These are phyloP conservation scores for Trichonephila clavipes DNA, from an alignment of 1,140 invertebrate species.

Conservation along the genomic window DNA sequence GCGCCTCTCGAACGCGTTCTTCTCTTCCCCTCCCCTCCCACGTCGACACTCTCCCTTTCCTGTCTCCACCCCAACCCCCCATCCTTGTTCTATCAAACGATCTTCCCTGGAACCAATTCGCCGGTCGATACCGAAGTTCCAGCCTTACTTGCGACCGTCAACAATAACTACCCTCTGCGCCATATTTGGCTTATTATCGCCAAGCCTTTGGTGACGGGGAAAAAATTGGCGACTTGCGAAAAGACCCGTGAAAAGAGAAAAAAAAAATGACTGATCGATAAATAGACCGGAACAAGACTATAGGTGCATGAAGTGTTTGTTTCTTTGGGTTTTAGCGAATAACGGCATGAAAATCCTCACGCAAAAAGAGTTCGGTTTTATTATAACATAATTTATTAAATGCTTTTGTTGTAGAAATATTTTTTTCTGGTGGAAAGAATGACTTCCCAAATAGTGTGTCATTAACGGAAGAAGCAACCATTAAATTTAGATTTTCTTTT, in stretches of 20 bases:
- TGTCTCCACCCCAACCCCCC: background rate
- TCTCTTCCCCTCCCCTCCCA: background rate
- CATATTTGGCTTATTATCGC: constrained; percentile 67
- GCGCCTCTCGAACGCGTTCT: background rate
- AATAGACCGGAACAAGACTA: constrained; percentile 48
- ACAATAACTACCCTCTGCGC: constrained; percentile 11
- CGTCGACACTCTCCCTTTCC: background rate
- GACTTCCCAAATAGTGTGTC: no score
- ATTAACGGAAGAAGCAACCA: no score
- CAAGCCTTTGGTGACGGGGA: background rate
- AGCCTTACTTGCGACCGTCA: constrained; percentile 48
- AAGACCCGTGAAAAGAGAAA: background rate
- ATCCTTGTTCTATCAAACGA: constrained; percentile 30
- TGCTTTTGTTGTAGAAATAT: background rate
- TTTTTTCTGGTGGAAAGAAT: no score
- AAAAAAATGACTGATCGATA: constrained; percentile 46
- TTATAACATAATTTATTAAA: background rate
- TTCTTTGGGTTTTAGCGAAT: background rate
- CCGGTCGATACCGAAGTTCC: constrained; percentile 51
- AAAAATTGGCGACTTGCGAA: background rate
- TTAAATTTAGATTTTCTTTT: no score
- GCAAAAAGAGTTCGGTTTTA: background rate
- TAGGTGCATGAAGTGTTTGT: constrained; percentile 33
- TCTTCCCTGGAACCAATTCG: constrained; percentile 36
- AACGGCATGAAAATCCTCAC: background rate